Conservation (phyloP, 2,113 vertebrate genomes). For the Pantherophis guttatus region DNA sequence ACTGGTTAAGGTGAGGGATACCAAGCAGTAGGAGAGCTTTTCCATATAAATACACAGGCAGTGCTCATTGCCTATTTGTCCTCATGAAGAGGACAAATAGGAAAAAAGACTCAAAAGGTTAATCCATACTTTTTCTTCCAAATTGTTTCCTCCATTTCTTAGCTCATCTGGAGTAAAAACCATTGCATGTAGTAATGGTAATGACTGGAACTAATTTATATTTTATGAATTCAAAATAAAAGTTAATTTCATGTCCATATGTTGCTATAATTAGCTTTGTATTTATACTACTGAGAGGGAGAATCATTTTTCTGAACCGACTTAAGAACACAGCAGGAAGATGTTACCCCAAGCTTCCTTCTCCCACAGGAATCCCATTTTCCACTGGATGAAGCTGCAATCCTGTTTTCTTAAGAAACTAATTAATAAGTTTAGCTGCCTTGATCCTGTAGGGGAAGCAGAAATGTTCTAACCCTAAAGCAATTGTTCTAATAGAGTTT, state of each 20-base stretch:
- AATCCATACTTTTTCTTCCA: neutral
- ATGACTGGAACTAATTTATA: conserved; percentile 24
- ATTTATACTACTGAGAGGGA: neutral
- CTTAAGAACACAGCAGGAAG: conserved; percentile 2
- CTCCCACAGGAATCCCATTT: conserved; percentile 13
- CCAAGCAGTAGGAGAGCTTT: neutral
- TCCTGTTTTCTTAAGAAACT: neutral
- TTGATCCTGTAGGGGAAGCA: conserved; percentile 2
- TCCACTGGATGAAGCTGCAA: conserved; percentile 5
- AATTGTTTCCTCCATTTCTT: neutral
- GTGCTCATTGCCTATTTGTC: neutral
- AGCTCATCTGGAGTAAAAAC: conserved; percentile 10
- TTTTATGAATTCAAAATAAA: conserved; percentile 22
- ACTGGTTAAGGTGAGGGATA: neutral
- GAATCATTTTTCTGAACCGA: neutral
- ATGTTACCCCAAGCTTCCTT: conserved; percentile 4
- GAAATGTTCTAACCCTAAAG: neutral
- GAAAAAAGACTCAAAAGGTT: neutral
- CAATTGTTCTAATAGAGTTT: neutral
- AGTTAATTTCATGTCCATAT: conserved; percentile 6
- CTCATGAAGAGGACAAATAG: neutral
- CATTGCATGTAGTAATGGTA: neutral
- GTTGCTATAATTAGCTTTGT: conserved; percentile 12
- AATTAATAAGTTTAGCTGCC: neutral
- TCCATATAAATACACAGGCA: neutral